Evolutionary conservation across 1,140 invertebrate genomes (phyloP), one percentile per base, ranked within the genome.

Genomic region (Procambarus virginalis): DNA sequence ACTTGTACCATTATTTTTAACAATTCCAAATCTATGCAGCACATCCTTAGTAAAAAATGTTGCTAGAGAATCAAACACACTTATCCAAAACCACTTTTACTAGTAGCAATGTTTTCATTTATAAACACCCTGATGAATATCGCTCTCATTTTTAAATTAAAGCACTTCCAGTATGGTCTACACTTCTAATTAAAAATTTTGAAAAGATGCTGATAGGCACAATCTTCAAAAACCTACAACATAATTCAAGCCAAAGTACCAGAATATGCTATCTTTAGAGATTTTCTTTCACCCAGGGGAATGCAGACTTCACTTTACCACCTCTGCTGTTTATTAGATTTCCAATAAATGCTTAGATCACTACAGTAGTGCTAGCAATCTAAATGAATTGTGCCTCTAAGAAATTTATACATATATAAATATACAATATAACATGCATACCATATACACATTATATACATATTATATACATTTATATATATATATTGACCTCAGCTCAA

Each of bases 311-410:
- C 68, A 70, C 60, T 64, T 64, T 70, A 70, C 68, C 68, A 70
- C 68, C 75, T 77, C 84, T 85, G 84, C 75, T 64, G 70, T 85
- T 85, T 85, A 85, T 85, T 85, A 45, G 73, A 78, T 10, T 75
- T 60, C 22, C 55, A 60, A 76, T 78, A 60, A 76, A 46, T 73
- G 77, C 55, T 70, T 34, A 73, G 70, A 85, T 77, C 75, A 78
- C 84, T 76, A 78, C 68, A 60, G 3, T 34, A 85, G 84, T 85
- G 84, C 84, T 85, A 84, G 49, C 14, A 51, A 55, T 76, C 34
- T 55, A 55, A 49, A 58, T 22, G n/a, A 76, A 75, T 58, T 46
- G 45, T 77, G n/a, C 73, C 70, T n/a, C 84, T 76, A 77, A 34
- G 34, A 34, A 80, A 55, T 55, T n/a, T 22, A 82, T 82, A 55